Conservation (phyloP, 2,888 invertebrate genomes). For the Heliconius cydno region DNA sequence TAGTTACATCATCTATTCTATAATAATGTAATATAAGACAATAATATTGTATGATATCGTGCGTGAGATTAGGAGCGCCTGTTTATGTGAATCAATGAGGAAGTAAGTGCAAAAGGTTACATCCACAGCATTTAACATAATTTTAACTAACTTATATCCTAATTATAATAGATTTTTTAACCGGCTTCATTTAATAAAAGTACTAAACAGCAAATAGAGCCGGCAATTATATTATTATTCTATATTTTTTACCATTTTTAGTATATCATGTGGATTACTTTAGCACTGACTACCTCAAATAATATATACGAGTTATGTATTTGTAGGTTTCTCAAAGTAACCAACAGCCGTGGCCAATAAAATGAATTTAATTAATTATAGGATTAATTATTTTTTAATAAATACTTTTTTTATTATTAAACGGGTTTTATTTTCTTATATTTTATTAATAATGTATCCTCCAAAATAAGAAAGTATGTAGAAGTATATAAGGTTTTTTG, state of each 20-base stretch:
- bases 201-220: not conserved
- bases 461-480: not conserved
- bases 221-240: not conserved
- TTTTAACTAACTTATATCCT: not conserved
- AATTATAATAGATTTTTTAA: not conserved
- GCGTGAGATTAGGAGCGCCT: not conserved
- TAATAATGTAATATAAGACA: not conserved
- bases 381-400: slow-evolving; percentile 16
- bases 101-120: not conserved
- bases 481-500: too few species aligned
- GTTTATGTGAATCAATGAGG: not conserved
- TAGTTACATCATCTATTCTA: too few species aligned
- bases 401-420: slow-evolving; percentile 12
- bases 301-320: not conserved
- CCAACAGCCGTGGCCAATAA: slow-evolving; percentile 14
- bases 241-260: not conserved
- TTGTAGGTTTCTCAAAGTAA: not conserved
- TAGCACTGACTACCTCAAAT: not conserved
- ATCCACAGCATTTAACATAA: not conserved
- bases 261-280: not conserved
- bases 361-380: slow-evolving; percentile 21
- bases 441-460: not conserved
- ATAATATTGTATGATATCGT: not conserved
- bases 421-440: not conserved
- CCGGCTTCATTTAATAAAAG: too few species aligned